Evolutionary conservation across 2,113 vertebrate species (phyloP).

Genomic region (Gymnarchus niloticus): DNA sequence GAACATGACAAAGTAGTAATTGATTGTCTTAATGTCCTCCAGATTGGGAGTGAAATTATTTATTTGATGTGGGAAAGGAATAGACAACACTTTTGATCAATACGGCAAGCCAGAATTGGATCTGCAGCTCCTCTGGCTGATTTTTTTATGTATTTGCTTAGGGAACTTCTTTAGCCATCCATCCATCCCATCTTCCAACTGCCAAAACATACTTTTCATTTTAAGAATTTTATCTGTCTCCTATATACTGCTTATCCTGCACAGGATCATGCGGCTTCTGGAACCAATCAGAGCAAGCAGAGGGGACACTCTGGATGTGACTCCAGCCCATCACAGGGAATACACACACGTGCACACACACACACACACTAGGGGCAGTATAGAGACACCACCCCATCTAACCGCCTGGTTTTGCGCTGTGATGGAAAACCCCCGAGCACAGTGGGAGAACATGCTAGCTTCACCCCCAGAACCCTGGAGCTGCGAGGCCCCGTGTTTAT

Average conservation of each 20-base stretch:
- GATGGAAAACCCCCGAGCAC: too few relatives aligned
- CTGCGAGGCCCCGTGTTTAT: background rate
- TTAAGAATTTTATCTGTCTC: too few relatives aligned
- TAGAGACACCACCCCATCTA: background rate
- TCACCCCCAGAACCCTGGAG: background rate
- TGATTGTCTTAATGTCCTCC: background rate
- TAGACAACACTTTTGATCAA: background rate
- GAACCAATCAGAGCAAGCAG: background rate
- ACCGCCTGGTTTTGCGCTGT: too few relatives aligned
- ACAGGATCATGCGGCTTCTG: background rate
- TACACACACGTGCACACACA: background rate
- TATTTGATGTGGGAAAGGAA: background rate
- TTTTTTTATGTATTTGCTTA: too few relatives aligned
- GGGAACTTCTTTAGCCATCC: too few relatives aligned
- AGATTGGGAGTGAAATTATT: background rate
- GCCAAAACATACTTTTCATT: too few relatives aligned
- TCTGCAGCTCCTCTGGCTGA: too few relatives aligned
- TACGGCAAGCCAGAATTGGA: background rate
- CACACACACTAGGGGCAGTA: background rate
- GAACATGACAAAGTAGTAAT: background rate
- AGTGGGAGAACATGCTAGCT: background rate
- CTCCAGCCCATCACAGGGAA: background rate
- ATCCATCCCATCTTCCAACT: too few relatives aligned
- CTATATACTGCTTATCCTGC: background rate
- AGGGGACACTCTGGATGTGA: background rate